Conservation (phyloP, 2,113 vertebrate genomes). For the Spea bombifrons region DNA sequence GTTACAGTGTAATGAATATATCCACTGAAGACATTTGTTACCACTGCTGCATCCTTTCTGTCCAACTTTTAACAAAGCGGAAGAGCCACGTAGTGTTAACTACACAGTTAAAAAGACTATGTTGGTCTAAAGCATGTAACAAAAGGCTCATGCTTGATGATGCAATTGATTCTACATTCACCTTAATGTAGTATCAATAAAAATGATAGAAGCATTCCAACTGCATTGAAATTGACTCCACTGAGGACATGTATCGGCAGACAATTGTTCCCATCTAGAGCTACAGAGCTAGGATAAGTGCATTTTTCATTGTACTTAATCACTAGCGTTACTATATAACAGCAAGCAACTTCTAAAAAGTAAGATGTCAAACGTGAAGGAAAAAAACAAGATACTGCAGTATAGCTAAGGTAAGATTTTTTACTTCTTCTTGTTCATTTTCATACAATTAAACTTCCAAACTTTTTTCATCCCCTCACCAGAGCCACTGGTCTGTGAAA, state of each 20-base stretch:
- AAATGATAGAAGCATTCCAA: neutral
- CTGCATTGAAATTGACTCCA: slow-evolving; percentile 6
- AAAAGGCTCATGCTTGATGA: neutral
- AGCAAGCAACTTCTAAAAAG: neutral
- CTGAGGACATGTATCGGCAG: neutral
- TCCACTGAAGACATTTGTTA: too few species aligned
- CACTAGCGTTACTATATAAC: slow-evolving; percentile 23
- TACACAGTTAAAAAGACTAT: neutral
- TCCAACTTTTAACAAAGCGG: too few species aligned
- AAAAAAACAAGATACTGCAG: slow-evolving; percentile 24
- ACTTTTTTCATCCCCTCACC: slow-evolving; percentile 12
- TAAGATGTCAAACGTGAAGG: slow-evolving; percentile 2
- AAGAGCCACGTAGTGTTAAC: too few species aligned
- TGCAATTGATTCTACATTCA: neutral
- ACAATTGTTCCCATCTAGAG: neutral
- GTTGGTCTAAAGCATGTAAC: neutral
- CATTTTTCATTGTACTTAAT: slow-evolving; percentile 36
- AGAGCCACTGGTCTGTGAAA: slow-evolving; percentile 46
- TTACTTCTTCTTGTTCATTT: slow-evolving; percentile 9
- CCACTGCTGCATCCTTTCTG: too few species aligned
- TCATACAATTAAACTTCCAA: slow-evolving; percentile 33
- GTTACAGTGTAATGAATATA: too few species aligned
- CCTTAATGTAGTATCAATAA: neutral
- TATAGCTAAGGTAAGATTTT: neutral
- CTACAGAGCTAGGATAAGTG: slow-evolving; percentile 25